Evolutionary conservation across 2,797 vertebrate genomes (phyloP), one percentile per base, ranked within the genome.

Genomic region (Pseudopleuronectes americanus): DNA sequence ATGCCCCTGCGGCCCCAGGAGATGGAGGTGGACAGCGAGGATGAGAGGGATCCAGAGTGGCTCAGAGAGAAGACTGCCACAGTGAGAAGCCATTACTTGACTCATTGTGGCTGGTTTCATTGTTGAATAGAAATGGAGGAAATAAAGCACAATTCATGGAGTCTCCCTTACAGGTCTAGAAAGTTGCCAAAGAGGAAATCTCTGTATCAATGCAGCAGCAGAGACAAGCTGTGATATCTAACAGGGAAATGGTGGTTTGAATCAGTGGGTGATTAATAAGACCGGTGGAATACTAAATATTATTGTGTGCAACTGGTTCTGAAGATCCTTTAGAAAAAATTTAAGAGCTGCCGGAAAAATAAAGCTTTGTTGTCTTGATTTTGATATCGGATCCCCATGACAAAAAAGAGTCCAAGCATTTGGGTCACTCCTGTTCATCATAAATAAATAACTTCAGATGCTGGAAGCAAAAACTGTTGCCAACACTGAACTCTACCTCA

Each of bases 21-120:
- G 89, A 99, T 99, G 97, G 98, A 99, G 4, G 94, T 96, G 82
- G 98, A 99, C 90, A 99, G 98, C 8, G 98, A 99, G 87, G 98
- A 99, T 4, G 98, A 99, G 83, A 94, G 97, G 58, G 98, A 99
- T 83, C 98, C 98, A 0, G 97, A 97, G 41, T 99, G 98, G 98
- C 96, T 99, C 58, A 84, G 96, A 90, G 98, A 99, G 92, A 99
- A 99, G 94, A 99, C 98, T 0, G 96, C 97, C 71, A 99, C 96
- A 88, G 98, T 99, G 92, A 96, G 89, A 88, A 55, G 14, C 0
- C 13, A 1, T 19, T 9, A 22, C 10, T 57, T 63, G 0, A 49
- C 3, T 49, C 26, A 14, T 19, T 9, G 28, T 43, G 41, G 41
- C 41, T 43, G 41, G 16, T 43, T 43, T 43, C 16, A 5, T 28